Evolutionary conservation across 2,797 vertebrate genomes (phyloP).

Genomic region (Acanthurus leucopareius): DNA sequence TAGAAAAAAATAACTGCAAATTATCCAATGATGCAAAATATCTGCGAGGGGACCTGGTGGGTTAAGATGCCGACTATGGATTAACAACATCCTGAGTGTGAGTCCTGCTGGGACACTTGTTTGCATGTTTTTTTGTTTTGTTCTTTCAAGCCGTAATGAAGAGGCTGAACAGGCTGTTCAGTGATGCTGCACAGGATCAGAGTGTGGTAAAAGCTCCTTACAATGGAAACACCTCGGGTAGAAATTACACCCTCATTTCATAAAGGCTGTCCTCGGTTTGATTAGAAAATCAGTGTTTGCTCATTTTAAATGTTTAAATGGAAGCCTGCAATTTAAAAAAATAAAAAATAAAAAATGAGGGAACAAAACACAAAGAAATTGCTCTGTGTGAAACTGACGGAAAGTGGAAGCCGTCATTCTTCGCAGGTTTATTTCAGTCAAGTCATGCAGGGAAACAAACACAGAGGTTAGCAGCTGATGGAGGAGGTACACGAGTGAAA

Average conservation of each 20-base stretch:
- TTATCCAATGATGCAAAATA: background rate
- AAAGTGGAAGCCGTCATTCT: background rate
- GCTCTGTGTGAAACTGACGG: background rate
- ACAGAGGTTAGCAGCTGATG: background rate
- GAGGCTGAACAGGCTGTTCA: background rate
- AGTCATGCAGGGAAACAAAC: conserved; percentile 6
- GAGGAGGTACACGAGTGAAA: background rate
- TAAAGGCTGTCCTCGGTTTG: background rate
- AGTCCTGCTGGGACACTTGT: background rate
- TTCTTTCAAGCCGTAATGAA: background rate
- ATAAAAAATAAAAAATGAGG: background rate
- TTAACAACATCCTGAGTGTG: background rate
- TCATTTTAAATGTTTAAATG: background rate
- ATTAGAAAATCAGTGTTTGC: background rate
- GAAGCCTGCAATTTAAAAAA: background rate
- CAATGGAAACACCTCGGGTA: background rate
- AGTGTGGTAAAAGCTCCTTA: background rate
- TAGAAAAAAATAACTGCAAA: background rate
- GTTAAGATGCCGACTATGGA: background rate
- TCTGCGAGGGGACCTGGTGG: too few relatives aligned
- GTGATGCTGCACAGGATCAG: background rate
- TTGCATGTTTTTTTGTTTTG: background rate
- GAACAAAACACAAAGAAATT: background rate
- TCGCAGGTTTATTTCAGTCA: background rate
- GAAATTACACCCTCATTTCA: background rate